A percentile compares a stretch with the other conserved stretches of the same genome.
phyloP scores from a whole-genome alignment of 2,113 vertebrate species.

The Bettongia penicillata region DNA sequence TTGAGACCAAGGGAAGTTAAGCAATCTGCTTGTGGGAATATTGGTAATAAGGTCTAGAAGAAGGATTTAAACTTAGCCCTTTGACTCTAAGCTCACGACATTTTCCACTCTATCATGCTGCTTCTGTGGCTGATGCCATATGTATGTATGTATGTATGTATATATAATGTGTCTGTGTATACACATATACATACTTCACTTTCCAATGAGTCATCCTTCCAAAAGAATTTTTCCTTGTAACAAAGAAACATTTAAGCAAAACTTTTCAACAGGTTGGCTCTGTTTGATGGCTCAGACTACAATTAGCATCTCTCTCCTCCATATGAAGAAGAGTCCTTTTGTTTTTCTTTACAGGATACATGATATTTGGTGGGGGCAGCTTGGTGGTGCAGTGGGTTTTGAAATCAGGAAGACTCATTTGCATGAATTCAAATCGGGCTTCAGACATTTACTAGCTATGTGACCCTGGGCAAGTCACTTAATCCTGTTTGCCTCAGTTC shows the following conservation, averaged over 20 bases:
- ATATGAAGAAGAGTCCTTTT: background rate
- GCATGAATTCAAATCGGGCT: no score
- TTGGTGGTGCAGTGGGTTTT: no score
- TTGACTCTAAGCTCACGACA: background rate
- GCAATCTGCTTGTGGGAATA: background rate
- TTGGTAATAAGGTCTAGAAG: background rate
- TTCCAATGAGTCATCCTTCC: background rate
- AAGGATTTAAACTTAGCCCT: background rate
- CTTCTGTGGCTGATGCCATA: background rate
- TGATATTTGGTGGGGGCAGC: no score
- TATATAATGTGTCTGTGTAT: no score
- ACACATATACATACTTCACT: background rate
- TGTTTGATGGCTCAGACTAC: background rate
- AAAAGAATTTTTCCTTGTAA: background rate
- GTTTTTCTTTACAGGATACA: background rate
- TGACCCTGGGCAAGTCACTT: no score
- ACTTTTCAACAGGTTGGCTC: background rate
- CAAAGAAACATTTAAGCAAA: background rate
- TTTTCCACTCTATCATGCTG: background rate
- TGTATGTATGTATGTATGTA: no score
- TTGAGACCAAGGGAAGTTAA: background rate
- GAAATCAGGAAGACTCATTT: no score
- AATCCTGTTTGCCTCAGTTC: no score
- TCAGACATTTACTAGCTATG: no score
- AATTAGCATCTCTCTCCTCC: background rate